phyloP scores from a whole-genome alignment of 1,140 invertebrate genomes.

The Tribolium madens region DNA sequence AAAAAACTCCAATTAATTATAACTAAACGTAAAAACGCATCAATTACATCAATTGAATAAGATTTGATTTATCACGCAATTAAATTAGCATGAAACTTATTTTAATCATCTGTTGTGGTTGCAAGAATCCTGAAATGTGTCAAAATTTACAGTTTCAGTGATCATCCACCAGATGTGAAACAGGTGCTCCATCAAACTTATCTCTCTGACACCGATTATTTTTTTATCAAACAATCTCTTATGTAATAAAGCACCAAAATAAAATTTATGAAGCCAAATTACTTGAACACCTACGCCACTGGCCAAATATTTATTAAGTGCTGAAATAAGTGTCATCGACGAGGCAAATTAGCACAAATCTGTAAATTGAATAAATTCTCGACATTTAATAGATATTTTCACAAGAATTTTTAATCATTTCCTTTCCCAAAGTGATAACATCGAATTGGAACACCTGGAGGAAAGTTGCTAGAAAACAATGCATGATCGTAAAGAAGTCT shows the following conservation, averaged over 20 bases:
- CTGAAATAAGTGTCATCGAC: neutral
- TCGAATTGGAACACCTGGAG: neutral
- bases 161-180: neutral
- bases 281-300: neutral
- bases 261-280: too few relatives aligned
- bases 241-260: neutral
- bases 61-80: neutral
- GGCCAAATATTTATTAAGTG: neutral
- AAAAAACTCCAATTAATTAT: too few relatives aligned
- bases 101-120: neutral
- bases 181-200: neutral
- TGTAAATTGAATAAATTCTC: neutral
- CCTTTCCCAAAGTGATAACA: slow-evolving; percentile 2
- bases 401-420: neutral
- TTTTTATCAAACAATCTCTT: neutral
- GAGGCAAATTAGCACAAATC: neutral
- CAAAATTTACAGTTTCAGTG: neutral
- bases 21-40: too few relatives aligned
- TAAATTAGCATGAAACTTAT: neutral
- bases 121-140: neutral
- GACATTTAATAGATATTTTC: neutral
- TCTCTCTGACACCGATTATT: too few relatives aligned
- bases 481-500: neutral
- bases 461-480: slow-evolving; percentile 21
- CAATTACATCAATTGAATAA: neutral